phyloP scores from a whole-genome alignment of 2,113 vertebrate species.

The Argyrosomus japonicus region DNA sequence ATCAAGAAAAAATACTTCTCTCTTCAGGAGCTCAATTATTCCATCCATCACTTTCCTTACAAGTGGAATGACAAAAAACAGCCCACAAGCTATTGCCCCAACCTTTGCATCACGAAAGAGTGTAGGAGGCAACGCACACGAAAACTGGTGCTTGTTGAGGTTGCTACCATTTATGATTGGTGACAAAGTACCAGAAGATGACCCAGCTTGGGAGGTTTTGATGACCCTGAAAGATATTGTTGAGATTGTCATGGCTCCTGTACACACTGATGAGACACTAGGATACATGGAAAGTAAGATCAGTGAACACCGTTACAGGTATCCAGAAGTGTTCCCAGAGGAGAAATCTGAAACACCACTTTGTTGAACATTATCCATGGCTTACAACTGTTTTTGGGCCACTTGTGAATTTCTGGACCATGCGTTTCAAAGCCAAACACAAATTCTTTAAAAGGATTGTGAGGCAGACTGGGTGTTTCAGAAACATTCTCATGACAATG shows the following conservation, averaged over 20 bases:
- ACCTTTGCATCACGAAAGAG: neutral
- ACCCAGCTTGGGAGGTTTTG: neutral
- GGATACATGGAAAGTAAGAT: slow-evolving; percentile 28
- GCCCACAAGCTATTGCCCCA: slow-evolving; percentile 14
- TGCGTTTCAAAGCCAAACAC: slow-evolving; percentile 40
- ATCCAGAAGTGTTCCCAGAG: slow-evolving; percentile 15
- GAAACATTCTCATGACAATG: slow-evolving; percentile 48
- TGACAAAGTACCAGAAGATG: slow-evolving; percentile 14
- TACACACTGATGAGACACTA: slow-evolving; percentile 19
- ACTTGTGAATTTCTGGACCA: slow-evolving; percentile 18
- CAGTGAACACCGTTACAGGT: slow-evolving; percentile 14
- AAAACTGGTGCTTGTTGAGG: slow-evolving; percentile 5
- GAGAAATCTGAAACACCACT: neutral
- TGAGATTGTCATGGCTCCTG: slow-evolving; percentile 40
- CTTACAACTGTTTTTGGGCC: slow-evolving; percentile 12
- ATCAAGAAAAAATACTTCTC: slow-evolving; percentile 29
- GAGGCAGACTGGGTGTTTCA: slow-evolving; percentile 28
- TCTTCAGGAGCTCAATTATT: slow-evolving; percentile 44
- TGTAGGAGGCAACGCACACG: too few species aligned
- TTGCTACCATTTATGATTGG: neutral
- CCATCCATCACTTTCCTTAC: slow-evolving; percentile 19
- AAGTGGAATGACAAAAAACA: slow-evolving; percentile 31
- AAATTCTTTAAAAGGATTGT: slow-evolving; percentile 40
- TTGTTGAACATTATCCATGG: slow-evolving; percentile 23
- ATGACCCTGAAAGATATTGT: slow-evolving; percentile 38